Evolutionary conservation across 2,797 vertebrate species (phyloP).

Genomic region (Sebastes taczanowskii): DNA sequence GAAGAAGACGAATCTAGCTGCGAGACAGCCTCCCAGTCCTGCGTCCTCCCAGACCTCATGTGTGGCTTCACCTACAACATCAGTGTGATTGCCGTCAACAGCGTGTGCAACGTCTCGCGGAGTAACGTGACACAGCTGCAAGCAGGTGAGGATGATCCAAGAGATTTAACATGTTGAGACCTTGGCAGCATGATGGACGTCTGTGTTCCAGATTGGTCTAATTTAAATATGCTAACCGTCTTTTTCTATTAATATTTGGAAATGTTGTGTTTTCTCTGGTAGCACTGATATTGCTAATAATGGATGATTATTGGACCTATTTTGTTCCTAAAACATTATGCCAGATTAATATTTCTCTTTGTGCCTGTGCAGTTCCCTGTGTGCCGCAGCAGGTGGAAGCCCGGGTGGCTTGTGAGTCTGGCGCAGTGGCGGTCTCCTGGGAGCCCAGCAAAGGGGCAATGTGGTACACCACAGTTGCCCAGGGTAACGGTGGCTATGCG

Average conservation of each 20-base stretch:
- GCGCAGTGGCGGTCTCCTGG: conserved; percentile 74
- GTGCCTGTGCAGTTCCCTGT: conserved; percentile 75
- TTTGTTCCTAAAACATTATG: not conserved
- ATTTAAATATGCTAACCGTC: not conserved
- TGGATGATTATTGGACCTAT: not conserved
- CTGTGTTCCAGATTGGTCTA: not conserved
- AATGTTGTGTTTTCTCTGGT: not conserved
- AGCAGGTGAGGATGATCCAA: conserved; percentile 64
- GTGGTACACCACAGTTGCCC: conserved; percentile 70
- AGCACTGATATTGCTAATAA: not conserved
- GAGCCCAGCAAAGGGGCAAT: conserved; percentile 73
- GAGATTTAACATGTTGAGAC: not conserved
- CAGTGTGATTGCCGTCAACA: conserved; percentile 72
- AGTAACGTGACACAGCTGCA: conserved; percentile 57
- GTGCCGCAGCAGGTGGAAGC: conserved; percentile 64
- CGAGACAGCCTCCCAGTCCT: conserved; percentile 60
- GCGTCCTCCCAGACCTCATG: conserved; percentile 69
- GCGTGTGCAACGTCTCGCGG: conserved; percentile 71
- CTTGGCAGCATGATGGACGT: not conserved
- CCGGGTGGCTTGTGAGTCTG: conserved; percentile 67
- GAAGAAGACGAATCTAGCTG: conserved; percentile 68
- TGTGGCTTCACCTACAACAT: conserved; percentile 82
- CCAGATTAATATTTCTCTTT: not conserved
- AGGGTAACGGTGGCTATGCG: conserved; percentile 62
- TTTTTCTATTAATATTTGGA: not conserved